phyloP scores from a whole-genome alignment of 2,113 vertebrate species.

The Peromyscus leucopus region DNA sequence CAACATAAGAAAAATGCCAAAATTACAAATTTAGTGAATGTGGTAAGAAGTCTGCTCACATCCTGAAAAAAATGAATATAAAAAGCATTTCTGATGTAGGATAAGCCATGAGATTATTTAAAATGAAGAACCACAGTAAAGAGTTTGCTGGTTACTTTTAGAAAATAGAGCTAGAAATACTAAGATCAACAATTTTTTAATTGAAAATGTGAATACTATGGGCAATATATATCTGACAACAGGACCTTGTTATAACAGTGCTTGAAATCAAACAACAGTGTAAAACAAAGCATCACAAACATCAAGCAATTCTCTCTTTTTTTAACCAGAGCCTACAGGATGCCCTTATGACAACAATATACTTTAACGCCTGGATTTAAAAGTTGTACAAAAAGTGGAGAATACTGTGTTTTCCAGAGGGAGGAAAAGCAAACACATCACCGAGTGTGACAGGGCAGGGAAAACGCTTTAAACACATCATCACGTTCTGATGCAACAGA shows the following conservation, averaged over 20 bases:
- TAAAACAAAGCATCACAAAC: constrained; percentile 48
- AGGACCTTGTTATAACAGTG: background rate
- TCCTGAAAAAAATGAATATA: constrained; percentile 42
- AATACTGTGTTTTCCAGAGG: constrained; percentile 17
- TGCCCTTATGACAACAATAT: background rate
- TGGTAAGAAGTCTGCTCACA: background rate
- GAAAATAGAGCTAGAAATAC: background rate
- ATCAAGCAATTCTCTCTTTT: constrained; percentile 58
- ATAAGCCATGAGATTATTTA: background rate
- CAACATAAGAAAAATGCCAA: background rate
- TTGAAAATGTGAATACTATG: constrained; percentile 52
- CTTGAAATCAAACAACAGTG: background rate
- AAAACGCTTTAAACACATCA: constrained; percentile 7
- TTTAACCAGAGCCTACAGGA: constrained; percentile 39
- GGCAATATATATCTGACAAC: constrained; percentile 18
- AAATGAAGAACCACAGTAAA: constrained; percentile 68
- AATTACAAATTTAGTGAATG: constrained; percentile 18
- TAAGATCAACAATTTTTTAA: constrained; percentile 23
- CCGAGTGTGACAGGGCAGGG: background rate
- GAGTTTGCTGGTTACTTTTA: constrained; percentile 58
- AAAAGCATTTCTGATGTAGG: constrained; percentile 40
- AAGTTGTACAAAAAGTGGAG: constrained; percentile 33
- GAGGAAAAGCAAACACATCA: constrained; percentile 28
- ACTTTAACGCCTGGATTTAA: constrained; percentile 30
- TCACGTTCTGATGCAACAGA: background rate